Percentiles rank a stretch among this genome's conserved stretches.
These are phyloP conservation scores for Cichlasoma orientale DNA, from an alignment of 2,797 vertebrate species.

Conservation along the genomic window DNA sequence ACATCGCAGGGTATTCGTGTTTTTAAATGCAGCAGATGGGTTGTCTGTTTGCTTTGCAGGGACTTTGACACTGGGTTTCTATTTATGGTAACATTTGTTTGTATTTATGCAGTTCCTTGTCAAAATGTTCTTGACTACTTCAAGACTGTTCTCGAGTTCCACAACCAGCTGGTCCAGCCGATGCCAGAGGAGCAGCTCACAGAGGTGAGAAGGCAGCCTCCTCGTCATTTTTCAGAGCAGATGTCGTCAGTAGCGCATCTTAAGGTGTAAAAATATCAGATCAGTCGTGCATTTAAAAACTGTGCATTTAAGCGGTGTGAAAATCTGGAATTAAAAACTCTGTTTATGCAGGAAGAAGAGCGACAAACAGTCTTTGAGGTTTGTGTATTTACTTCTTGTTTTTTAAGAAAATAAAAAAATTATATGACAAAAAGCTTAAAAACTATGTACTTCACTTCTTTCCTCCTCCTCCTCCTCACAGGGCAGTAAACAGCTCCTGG, in stretches of 20 bases:
- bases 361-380: conserved; percentile 77
- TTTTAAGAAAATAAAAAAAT: background rate
- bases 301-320: conserved; percentile 8
- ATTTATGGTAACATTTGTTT: conserved; percentile 30
- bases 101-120: conserved; percentile 88
- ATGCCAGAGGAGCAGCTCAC: conserved; percentile 89
- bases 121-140: conserved; percentile 96
- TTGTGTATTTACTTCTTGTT: conserved; percentile 43
- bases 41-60: background rate
- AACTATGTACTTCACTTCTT: background rate
- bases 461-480: conserved; percentile 63
- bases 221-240: background rate
- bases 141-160: conserved; percentile 94
- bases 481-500: conserved; percentile 98
- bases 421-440: background rate
- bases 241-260: background rate
- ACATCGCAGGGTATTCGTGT: background rate
- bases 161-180: conserved; percentile 91
- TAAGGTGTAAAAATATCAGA: background rate
- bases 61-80: background rate
- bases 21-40: background rate
- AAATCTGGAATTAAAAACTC: conserved; percentile 22
- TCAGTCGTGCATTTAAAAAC: background rate
- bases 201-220: conserved; percentile 83
- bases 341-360: conserved; percentile 75